Percentiles rank a stretch among this genome's conserved stretches.
Conservation (phyloP, 2,888 invertebrate species). For the Hoplodrina ambigua region DNA sequence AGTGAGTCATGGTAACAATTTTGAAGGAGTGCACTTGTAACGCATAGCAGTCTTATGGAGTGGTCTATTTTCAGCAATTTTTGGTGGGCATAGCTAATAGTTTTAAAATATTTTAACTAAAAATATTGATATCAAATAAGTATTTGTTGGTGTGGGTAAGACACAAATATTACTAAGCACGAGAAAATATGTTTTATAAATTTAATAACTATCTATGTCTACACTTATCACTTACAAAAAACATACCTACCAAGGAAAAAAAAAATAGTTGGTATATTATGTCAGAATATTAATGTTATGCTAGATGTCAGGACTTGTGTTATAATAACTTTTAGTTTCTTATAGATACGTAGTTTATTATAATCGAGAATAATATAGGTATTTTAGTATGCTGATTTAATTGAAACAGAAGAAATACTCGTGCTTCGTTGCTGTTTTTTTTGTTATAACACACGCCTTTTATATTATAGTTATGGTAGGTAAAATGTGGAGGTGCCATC, state of each 20-base stretch:
- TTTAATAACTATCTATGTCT: slow-evolving; percentile 2
- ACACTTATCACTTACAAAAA: too few relatives aligned
- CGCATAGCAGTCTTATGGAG: neutral
- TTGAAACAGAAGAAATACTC: slow-evolving; percentile 10
- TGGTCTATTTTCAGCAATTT: neutral
- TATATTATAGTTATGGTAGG: slow-evolving; percentile 16
- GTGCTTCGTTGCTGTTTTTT: slow-evolving; percentile 56
- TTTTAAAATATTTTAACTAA: neutral
- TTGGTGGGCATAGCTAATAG: neutral
- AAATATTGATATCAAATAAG: neutral
- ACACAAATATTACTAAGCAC: neutral
- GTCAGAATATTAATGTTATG: neutral
- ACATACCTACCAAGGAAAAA: too few relatives aligned
- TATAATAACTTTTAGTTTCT: neutral
- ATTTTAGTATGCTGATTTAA: slow-evolving; percentile 12
- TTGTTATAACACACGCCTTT: slow-evolving; percentile 49
- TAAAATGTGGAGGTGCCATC: slow-evolving; percentile 36
- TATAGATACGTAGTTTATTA: slow-evolving; percentile 3
- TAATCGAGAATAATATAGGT: neutral
- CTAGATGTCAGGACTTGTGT: neutral
- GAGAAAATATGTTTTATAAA: neutral
- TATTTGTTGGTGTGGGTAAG: neutral
- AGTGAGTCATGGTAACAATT: neutral
- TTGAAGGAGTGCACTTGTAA: neutral
- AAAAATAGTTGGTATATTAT: neutral